Percentiles rank a stretch among this genome's conserved stretches.
These are phyloP conservation scores for Oscheius sp. DNA, from an alignment of 2,888 invertebrate species.

Conservation along the genomic window DNA sequence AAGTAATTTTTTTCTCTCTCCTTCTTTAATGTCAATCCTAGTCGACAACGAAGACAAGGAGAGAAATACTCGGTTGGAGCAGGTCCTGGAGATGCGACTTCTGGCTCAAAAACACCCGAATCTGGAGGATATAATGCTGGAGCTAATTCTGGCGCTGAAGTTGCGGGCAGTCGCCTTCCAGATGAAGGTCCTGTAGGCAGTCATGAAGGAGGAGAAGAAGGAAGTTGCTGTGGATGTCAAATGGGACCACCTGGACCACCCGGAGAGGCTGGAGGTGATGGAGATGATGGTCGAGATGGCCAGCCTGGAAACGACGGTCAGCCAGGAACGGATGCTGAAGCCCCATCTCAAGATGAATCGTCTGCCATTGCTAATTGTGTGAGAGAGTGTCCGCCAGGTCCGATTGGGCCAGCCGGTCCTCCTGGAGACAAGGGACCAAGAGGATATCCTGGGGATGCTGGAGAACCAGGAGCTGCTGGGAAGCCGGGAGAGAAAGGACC, in stretches of 20 bases:
- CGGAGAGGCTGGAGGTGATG: slow-evolving; percentile 47
- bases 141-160: slow-evolving; percentile 26
- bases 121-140: background rate
- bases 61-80: slow-evolving; percentile 9
- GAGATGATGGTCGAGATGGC: slow-evolving; percentile 55
- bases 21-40: background rate
- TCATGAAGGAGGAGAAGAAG: slow-evolving; percentile 15
- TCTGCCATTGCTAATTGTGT: slow-evolving; percentile 50
- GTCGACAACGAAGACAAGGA: slow-evolving; percentile 28
- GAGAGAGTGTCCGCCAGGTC: slow-evolving; percentile 64
- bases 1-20: slow-evolving; percentile 11
- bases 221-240: slow-evolving; percentile 34
- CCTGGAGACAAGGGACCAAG: slow-evolving; percentile 67
- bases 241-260: slow-evolving; percentile 51
- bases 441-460: slow-evolving; percentile 67
- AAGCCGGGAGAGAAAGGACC: slow-evolving; percentile 61
- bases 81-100: background rate
- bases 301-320: slow-evolving; percentile 60
- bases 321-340: slow-evolving; percentile 47
- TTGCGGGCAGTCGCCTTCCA: slow-evolving; percentile 13
- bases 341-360: slow-evolving; percentile 33
- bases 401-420: slow-evolving; percentile 61
- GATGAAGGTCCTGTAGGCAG: background rate
- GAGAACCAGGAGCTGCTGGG: slow-evolving; percentile 63
- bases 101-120: slow-evolving; percentile 4